Evolutionary conservation across 2,113 vertebrate species (phyloP).

Genomic region (Dromas ardeola): DNA sequence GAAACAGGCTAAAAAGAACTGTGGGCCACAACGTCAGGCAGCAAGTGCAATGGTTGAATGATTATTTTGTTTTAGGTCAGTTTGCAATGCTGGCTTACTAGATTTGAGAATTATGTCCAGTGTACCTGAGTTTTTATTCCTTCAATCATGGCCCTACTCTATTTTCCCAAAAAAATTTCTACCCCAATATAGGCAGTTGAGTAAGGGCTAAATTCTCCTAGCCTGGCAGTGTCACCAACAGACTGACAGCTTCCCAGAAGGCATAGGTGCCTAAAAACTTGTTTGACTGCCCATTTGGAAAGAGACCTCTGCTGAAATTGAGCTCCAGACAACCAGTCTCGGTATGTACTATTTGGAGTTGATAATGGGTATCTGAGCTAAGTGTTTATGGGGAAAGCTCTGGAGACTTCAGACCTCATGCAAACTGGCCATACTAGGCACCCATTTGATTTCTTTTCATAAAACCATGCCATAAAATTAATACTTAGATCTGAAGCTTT

Average conservation of each 20-base stretch:
- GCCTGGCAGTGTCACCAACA: background rate
- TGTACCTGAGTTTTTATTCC: background rate
- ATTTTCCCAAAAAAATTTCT: background rate
- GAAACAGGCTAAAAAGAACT: background rate
- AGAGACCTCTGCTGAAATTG: background rate
- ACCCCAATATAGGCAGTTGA: background rate
- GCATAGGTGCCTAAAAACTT: background rate
- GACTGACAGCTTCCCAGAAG: background rate
- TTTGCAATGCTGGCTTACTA: background rate
- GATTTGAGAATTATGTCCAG: background rate
- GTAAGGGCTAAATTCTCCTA: background rate
- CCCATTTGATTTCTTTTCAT: background rate
- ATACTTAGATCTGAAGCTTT: background rate
- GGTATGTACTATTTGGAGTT: background rate
- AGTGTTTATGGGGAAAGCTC: background rate
- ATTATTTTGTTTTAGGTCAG: too few relatives aligned
- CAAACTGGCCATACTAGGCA: background rate
- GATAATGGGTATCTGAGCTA: accelerated
- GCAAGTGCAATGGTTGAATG: background rate
- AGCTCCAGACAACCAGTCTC: background rate
- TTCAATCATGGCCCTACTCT: background rate
- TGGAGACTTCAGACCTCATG: background rate
- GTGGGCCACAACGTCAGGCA: background rate
- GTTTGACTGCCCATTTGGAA: background rate
- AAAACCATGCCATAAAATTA: background rate